phyloP scores from a whole-genome alignment of 2,797 vertebrate species.

The Mallotus villosus region DNA sequence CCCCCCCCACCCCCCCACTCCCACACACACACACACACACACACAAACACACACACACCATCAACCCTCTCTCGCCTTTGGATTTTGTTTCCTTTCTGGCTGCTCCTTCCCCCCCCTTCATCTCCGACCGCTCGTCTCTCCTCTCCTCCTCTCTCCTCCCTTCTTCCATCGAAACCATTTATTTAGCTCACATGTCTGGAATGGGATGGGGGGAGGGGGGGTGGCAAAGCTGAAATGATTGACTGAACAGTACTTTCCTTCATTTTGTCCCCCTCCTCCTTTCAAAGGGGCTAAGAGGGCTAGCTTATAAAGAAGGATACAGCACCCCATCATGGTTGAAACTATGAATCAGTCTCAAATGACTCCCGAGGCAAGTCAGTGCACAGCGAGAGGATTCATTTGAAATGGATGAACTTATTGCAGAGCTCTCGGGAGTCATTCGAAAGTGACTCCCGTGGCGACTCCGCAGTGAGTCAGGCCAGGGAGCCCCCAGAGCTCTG shows the following conservation, averaged over 20 bases:
- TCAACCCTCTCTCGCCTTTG: background rate
- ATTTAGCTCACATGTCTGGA: too few species aligned
- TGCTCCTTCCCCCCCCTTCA: background rate
- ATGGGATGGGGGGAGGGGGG: too few species aligned
- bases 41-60: background rate
- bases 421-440: background rate
- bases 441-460: background rate
- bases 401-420: background rate
- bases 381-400: too few species aligned
- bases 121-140: background rate
- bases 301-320: background rate
- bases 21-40: conserved; percentile 1
- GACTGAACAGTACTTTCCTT: background rate
- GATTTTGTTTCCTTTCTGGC: background rate
- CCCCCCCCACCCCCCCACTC: background rate
- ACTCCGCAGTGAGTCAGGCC: conserved; percentile 52
- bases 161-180: background rate
- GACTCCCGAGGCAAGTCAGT: background rate
- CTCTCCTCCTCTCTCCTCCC: background rate
- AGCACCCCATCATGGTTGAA: background rate
- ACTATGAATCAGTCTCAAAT: background rate
- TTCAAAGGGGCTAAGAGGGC: background rate
- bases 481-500: background rate
- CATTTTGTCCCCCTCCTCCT: background rate
- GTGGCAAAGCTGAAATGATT: too few species aligned